Percentiles rank a stretch among this genome's conserved stretches.
phyloP scores from a whole-genome alignment of 2,797 vertebrate species.

The Rhinichthys osculus region DNA sequence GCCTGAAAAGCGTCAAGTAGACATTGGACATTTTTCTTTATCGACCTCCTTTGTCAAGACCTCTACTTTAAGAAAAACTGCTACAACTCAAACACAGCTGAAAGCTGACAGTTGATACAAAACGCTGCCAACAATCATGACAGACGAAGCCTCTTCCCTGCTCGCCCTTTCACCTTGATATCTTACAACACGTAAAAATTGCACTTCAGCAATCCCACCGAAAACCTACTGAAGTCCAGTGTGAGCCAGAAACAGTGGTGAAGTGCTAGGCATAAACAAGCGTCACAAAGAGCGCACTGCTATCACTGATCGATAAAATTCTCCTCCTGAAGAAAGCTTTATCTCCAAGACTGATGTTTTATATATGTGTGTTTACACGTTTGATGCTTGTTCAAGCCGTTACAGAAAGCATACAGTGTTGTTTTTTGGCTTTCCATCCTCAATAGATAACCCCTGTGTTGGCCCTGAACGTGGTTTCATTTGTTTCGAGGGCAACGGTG shows the following conservation, averaged over 20 bases:
- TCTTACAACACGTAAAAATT: background rate
- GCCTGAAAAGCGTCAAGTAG: background rate
- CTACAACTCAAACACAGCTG: background rate
- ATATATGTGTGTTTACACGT: slow-evolving; percentile 6
- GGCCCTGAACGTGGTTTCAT: slow-evolving; percentile 40
- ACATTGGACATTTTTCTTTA: background rate
- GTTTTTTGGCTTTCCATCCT: slow-evolving; percentile 17
- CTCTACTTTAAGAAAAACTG: background rate
- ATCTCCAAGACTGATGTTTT: slow-evolving; percentile 16
- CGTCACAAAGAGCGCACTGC: background rate
- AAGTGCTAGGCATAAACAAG: background rate
- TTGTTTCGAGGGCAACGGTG: slow-evolving; percentile 42
- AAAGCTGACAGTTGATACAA: background rate
- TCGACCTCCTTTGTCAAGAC: background rate
- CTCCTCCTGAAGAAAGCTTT: slow-evolving; percentile 5
- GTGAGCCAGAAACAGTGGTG: background rate
- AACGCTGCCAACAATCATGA: background rate
- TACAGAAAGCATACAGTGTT: slow-evolving; percentile 30
- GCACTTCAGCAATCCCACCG: background rate
- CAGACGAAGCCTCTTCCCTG: background rate
- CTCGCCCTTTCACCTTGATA: background rate
- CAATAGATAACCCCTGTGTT: slow-evolving; percentile 41
- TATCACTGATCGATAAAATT: slow-evolving; percentile 9
- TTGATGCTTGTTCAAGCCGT: slow-evolving; percentile 15
- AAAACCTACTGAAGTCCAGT: background rate